Evolutionary conservation across 2,888 invertebrate genomes (phyloP), one percentile per base, ranked within the genome.

Genomic region (Drosophila aldrichi): DNA sequence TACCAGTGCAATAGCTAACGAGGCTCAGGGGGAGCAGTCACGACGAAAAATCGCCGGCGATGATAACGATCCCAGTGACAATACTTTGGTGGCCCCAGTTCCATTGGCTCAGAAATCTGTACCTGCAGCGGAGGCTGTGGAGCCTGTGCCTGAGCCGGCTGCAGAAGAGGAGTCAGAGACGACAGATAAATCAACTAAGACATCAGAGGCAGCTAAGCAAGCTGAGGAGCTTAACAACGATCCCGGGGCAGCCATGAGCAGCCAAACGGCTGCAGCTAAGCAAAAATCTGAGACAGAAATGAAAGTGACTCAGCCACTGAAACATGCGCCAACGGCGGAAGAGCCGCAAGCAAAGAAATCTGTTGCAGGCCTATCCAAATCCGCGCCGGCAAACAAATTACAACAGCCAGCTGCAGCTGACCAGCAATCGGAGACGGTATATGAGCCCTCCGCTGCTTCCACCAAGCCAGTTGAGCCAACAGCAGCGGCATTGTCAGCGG

Each of bases 21-120:
- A 18, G n/a, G 22, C 12, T 2, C 10, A 18, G 12, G 32, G 3
- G 0, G 16, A 9, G 1, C 18, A 18, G 16, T 1, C 29, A 9
- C 36, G 10, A 6, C 62, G 72, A 7, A 75, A 58, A 48, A 83
- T 83, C 55, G 83, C 89, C 7, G 89, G 87, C 4, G 70, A 64
- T 14, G 79, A 74, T 8, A 56, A 22, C 16, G 32, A 14, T 22
- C 10, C n/a, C 6, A 52, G 8, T 3, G 36, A 29, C 10, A 44
- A 22, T 0, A 49, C 18, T 32, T 0, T 25, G 3, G 12, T 22
- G n/a, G 6, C 25, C 3, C 16, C 51, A 20, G 34, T n/a, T n/a
- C 29, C 46, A 29, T 4, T 25, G 8, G 4, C 44, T 3, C 25
- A 46, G 16, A 46, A 25, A 22, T 14, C 22, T 14, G 22, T 16